Base-by-base conservation (phyloP, 2,888 invertebrate species). In the Sarcophaga caerulescens region DNA sequence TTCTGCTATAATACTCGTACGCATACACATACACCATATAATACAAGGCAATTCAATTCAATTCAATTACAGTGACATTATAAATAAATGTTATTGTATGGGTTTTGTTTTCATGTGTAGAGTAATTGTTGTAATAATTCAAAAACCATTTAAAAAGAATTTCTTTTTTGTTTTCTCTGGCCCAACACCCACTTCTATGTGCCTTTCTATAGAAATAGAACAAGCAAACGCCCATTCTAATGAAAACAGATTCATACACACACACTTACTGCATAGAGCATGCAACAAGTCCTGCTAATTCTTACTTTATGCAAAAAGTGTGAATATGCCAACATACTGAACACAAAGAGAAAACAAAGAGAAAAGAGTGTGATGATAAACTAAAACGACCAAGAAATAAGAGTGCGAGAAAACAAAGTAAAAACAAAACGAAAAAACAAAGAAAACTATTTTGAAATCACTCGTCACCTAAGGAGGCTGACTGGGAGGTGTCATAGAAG, bases 71-170 rank as follows among this genome's bases (percentile, higher is more conserved):
- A 74, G 73, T 77, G 69, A 69, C 77, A 83, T 79, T 78, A 75
- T 75, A 75, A 66, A 68, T 69, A 74, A 80, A 35, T 68, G 65
- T 25, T 70, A 76, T 62, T 76, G 85, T 73, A 69, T 75, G 75
- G 60, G 17, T 69, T 75, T 80, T 59, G 17, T 3, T 52, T 52
- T 14, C 5, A 19, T 81, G 70, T 76, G 75, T 70, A 57, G 84
- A 74, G 68, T 74, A 86, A 83, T 86, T 86, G 77, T 77, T 74
- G 76, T 83, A 85, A 83, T 85, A 85, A 86, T 74, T 86, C 81
- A 84, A 86, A 84, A 70, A 21, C 81, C 68, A 83, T 73, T 80
- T 68, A 25, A 70, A 68, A 74, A 35, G 35, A 35, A 35, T 35
- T 52, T 52, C 17, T 14, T 52, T 47, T 4, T 14, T n/a, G 25